Base-by-base conservation (phyloP, 2,888 invertebrate genomes). In the Lysandra coridon region DNA sequence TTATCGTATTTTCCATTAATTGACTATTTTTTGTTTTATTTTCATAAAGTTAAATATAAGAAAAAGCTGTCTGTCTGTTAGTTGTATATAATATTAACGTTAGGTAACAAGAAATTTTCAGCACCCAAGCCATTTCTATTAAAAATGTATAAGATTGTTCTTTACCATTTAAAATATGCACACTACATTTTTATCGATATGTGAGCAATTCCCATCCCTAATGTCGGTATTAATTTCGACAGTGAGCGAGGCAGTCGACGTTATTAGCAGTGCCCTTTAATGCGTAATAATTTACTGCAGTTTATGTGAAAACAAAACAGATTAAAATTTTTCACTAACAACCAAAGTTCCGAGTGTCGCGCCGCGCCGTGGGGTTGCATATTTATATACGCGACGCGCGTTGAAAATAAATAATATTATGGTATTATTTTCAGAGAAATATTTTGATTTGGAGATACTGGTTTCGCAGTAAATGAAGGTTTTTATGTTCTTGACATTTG, bases 271-370 rank as follows among this genome's bases (percentile, higher is more conserved):
- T 87, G 90, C 91, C 93, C 92, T 90, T 92, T 92, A 93, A 93
- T 92, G 89, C 88, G 90, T 91, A 89, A 92, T 93, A 92, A 93
- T 93, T 93, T 93, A 93, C 91, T 92, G 91, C 92, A 91, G 89
- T 91, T 91, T 89, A 91, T 92, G 92, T 91, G 91, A 91, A 81
- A 91, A 91, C 91, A 92, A 92, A 93, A 92, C 91, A 91, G 62
- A 79, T 88, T 93, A 91, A 90, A 92, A 93, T 92, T 89, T 69
- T 92, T 92, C 88, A 85, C 86, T 88, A 88, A 89, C 88, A 87
- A 87, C 85, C 85, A 87, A 86, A 86, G 85, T 83, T 82, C 82
- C 81, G 80, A 79, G 78, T 76, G 76, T 33, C 49, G 76, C 53
- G 76, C 12, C 76, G 76, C 76, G 1, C 57, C 17, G 40, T 2